phyloP scores from a whole-genome alignment of 2,797 vertebrate genomes.

The Aulostomus chinensis region DNA sequence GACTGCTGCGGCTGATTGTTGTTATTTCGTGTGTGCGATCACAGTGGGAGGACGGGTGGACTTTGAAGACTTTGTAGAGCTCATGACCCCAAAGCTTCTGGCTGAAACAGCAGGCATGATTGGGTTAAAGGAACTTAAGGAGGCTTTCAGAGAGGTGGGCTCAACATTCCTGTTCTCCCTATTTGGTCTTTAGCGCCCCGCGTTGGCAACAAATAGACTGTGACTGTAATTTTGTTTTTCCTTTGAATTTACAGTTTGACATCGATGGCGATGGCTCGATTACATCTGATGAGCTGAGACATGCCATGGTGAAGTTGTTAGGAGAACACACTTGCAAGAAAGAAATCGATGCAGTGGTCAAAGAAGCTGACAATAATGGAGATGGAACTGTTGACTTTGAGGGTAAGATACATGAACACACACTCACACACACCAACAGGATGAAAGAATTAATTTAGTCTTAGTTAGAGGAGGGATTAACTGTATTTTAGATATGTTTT shows the following conservation, averaged over 20 bases:
- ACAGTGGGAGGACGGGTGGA: slow-evolving; percentile 79
- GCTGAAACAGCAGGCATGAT: slow-evolving; percentile 84
- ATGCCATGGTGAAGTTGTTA: slow-evolving; percentile 90
- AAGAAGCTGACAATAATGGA: slow-evolving; percentile 90
- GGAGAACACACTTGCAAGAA: slow-evolving; percentile 87
- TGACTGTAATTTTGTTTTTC: background rate
- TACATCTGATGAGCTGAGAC: slow-evolving; percentile 88
- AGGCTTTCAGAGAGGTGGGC: slow-evolving; percentile 80
- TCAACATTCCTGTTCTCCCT: background rate
- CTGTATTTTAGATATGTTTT: too few species aligned
- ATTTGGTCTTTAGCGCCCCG: slow-evolving; percentile 23
- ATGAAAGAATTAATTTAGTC: background rate
- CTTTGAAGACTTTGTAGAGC: slow-evolving; percentile 81
- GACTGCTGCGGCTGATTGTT: background rate
- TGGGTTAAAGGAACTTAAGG: slow-evolving; percentile 80
- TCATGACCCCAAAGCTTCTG: slow-evolving; percentile 81
- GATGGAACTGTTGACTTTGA: slow-evolving; percentile 96
- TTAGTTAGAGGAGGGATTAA: too few species aligned
- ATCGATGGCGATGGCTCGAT: slow-evolving; percentile 93
- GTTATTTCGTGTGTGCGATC: background rate
- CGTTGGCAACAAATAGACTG: slow-evolving; percentile 18
- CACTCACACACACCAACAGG: background rate
- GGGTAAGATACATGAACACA: slow-evolving; percentile 78
- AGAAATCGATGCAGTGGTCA: slow-evolving; percentile 92
- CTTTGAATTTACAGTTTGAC: slow-evolving; percentile 82